phyloP scores from a whole-genome alignment of 2,113 vertebrate species.

The Gymnogyps californianus region DNA sequence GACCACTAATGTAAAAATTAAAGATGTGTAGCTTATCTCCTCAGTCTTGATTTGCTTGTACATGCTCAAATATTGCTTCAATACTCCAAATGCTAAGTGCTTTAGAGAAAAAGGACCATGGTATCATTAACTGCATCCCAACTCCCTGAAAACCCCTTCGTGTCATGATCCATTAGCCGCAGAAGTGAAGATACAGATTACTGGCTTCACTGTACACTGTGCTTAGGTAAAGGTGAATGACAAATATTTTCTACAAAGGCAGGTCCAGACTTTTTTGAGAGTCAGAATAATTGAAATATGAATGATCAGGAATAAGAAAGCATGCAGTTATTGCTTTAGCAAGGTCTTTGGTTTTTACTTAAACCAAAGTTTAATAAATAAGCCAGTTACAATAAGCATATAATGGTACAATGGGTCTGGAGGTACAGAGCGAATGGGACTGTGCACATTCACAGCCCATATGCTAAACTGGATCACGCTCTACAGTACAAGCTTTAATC shows the following conservation, averaged over 20 bases:
- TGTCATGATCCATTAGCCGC: background rate
- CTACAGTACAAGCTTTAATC: background rate
- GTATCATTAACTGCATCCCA: background rate
- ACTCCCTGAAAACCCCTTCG: background rate
- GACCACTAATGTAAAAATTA: background rate
- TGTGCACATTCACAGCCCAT: rapidly evolving
- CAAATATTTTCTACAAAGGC: background rate
- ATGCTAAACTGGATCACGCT: background rate
- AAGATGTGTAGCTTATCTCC: background rate
- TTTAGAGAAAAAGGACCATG: background rate
- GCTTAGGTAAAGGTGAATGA: background rate
- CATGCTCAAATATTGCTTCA: background rate
- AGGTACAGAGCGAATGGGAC: background rate
- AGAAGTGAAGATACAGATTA: background rate
- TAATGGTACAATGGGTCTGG: too few species aligned
- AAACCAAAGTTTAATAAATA: background rate
- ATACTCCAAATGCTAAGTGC: background rate
- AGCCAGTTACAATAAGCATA: background rate
- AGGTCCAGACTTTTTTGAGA: background rate
- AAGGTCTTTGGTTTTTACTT: background rate
- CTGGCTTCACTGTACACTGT: background rate
- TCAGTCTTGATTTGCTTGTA: background rate
- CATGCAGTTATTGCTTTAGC: background rate
- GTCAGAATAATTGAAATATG: background rate
- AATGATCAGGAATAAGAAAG: background rate